Conservation (phyloP, 2,113 vertebrate species). For the Phyllostomus hastatus region DNA sequence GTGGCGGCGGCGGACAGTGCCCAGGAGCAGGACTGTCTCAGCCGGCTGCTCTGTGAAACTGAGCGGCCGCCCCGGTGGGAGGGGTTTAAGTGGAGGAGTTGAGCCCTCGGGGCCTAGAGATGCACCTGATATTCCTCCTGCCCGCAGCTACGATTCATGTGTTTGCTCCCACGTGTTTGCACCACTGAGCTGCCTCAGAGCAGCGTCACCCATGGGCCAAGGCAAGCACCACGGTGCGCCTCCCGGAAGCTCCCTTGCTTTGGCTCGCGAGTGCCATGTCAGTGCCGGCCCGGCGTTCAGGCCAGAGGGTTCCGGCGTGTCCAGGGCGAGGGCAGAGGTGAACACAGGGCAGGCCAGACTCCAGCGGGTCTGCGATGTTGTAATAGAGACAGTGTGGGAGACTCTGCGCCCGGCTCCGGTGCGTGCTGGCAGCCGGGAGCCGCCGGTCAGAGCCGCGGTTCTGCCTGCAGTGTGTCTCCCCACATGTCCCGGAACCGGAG, state of each 20-base stretch:
- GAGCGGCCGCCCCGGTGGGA: conserved; percentile 90
- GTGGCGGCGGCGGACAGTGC: conserved; percentile 71
- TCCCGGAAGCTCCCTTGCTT: conserved; percentile 67
- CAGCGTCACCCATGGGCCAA: not conserved
- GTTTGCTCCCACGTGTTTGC: conserved; percentile 84
- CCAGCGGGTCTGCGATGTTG: not conserved
- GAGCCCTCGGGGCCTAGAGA: conserved; percentile 95
- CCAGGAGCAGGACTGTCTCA: conserved; percentile 82
- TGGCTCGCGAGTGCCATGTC: not conserved
- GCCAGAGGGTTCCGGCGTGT: not conserved
- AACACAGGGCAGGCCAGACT: not conserved
- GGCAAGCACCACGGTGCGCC: conserved; percentile 55
- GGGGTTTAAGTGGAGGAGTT: conserved; percentile 93
- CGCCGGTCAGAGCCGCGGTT: not conserved
- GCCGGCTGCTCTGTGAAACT: conserved; percentile 85
- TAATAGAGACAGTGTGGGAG: not conserved
- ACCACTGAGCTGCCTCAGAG: conserved; percentile 42
- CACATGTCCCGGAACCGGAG: accelerated
- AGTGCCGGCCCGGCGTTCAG: not conserved
- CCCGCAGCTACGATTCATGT: conserved; percentile 92
- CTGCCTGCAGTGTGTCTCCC: not conserved
- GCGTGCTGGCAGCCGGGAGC: not conserved
- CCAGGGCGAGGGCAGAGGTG: not conserved
- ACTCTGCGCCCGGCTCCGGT: not conserved
- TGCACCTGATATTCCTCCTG: conserved; percentile 96